These are phyloP conservation scores for Phocoena sinus DNA, from an alignment of 2,113 vertebrate genomes.

Conservation along the genomic window DNA sequence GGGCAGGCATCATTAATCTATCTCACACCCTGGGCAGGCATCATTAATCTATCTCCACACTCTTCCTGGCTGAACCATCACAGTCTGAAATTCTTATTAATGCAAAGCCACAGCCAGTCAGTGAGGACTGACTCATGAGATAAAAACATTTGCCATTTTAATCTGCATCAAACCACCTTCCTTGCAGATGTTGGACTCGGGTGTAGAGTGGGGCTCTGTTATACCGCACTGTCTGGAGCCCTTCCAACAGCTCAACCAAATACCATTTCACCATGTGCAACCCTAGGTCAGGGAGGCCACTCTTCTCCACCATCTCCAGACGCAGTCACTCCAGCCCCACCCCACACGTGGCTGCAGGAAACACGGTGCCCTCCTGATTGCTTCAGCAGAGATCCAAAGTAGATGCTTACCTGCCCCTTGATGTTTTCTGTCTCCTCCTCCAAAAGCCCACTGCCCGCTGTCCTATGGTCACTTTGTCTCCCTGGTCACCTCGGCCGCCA, in stretches of 20 bases:
- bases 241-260: not conserved
- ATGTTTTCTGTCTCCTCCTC: not conserved
- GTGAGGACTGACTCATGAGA: not conserved
- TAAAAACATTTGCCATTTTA: not conserved
- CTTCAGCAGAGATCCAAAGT: not conserved
- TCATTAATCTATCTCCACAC: not conserved
- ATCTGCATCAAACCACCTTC: not conserved
- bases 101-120: not conserved
- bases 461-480: not conserved
- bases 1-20: not conserved
- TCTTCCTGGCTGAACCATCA: not conserved
- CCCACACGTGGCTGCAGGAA: not conserved
- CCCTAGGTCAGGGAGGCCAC: not conserved
- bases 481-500: not conserved
- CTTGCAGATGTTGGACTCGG: not conserved
- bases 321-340: not conserved
- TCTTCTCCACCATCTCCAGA: not conserved
- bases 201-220: not conserved
- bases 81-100: not conserved
- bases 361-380: accelerated
- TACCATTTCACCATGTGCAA: not conserved
- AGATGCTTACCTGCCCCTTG: not conserved
- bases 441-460: not conserved
- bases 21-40: not conserved
- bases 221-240: not conserved